Base-by-base conservation (phyloP, 2,113 vertebrate species). In the Alaudala cheleensis region DNA sequence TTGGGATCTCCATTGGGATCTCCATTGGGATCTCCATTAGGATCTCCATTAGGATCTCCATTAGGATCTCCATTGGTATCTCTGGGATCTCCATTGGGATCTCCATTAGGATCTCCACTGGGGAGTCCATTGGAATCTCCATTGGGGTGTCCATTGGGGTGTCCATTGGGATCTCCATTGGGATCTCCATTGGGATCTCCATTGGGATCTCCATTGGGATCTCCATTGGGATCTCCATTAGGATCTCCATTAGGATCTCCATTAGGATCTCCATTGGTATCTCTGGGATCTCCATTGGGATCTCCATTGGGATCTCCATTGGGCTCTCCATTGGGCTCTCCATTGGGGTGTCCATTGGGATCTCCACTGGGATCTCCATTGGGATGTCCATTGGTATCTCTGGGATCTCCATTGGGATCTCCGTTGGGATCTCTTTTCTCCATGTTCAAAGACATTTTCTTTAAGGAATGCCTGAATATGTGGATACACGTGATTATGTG, bases 1-100 rank as follows among this genome's bases (percentile, higher is more conserved):
- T 2, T 23, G 53, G 33, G 14, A 4, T 28, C 0, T 4, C 28
- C 6, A 17, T 2, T 33, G 37, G 45, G 45, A 37, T 29, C 0
- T 2, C 19, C 6, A 5, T 1, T 24, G 54, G 25, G 71, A 6
- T 51, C 0, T 2, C 23, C 12, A 4, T 4, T 44, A 40, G 28
- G 39, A 44, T 44, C 1, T 11, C 20, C 11, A 10, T 3, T 34
- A 16, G 23, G 15, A 17, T n/a, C 1, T 14, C 39, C 18, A 7
- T 37, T 37, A n/a, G n/a, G n/a, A n/a, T n/a, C n/a, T n/a, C n/a
- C n/a, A n/a, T n/a, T n/a, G n/a, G n/a, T n/a, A n/a, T n/a, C n/a
- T n/a, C n/a, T n/a, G 37, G 37, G n/a, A n/a, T n/a, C n/a, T n/a
- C n/a, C n/a, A n/a, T n/a, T n/a, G n/a, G n/a, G n/a, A n/a, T 37